Evolutionary conservation across 1,140 invertebrate species (phyloP), one percentile per base, ranked within the genome.

Genomic region (Caenorhabditis tropicalis): DNA sequence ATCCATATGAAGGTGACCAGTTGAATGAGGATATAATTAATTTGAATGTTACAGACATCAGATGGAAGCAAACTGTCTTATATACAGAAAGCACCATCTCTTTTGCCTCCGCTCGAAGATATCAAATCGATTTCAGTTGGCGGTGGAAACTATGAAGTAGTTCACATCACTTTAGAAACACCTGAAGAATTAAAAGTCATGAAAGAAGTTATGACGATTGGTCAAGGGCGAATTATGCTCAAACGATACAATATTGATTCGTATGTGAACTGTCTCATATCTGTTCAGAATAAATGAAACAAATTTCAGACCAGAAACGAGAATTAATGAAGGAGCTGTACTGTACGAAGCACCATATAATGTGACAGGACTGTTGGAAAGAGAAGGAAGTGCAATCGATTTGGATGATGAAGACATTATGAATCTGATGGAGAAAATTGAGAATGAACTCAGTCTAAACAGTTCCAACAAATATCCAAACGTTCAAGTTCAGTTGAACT

Each of bases 101-200:
- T 74, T 46, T 36, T 74, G 9, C 65, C 65, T 0, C 65, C 65
- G 12, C 36, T 74, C n/a, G 65, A 74, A 43, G 65, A 74, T 24
- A 12, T 74, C 33, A n/a, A 36, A 21, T 74, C 65, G n/a, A 74
- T 74, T 46, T 74, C 65, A 1, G 36, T 74, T 0, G 65, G 65
- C 7, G 65, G 65, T 43, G 65, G 65, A 12, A 43, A 43, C 21
- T 74, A 74, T 46, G 36, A 74, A 74, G 1, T 74, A 10, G 65
- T 74, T n/a, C 65, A 74, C 33, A 74, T 74, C 21, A 74, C 21
- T 74, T 24, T 74, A n/a, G 36, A 31, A 74, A 43, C 65, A 24
- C 29, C 33, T 12, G 65, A 74, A 21, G 36, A 74, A 15, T 10
- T 74, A 36, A 74, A 43, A 74, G 65, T 74, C 36, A 43, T 74